A percentile compares a stretch with the other conserved stretches of the same genome.
These are phyloP conservation scores for Limnephilus auricula DNA, from an alignment of 2,888 invertebrate species.

Conservation along the genomic window DNA sequence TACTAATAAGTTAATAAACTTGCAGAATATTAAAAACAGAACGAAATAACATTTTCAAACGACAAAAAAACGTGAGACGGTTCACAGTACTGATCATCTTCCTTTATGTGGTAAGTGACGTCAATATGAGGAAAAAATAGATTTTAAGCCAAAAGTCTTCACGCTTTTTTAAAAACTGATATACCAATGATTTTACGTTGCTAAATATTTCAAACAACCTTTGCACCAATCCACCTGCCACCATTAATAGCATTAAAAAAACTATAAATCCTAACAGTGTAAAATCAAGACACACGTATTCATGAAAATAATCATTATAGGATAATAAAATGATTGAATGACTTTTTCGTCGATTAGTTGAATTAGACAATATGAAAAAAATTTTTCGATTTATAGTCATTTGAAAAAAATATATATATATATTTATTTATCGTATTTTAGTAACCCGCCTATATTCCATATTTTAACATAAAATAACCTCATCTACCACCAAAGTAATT, in stretches of 20 bases:
- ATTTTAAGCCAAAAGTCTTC: not conserved
- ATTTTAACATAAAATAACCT: not conserved
- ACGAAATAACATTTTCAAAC: not conserved
- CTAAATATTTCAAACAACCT: not conserved
- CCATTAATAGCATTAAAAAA: not conserved
- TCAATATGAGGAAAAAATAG: not conserved
- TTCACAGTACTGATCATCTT: not conserved
- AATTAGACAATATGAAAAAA: not conserved
- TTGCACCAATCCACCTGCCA: not conserved
- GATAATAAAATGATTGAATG: not conserved
- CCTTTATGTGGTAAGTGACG: not conserved
- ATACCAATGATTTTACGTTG: not conserved
- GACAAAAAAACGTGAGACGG: not conserved
- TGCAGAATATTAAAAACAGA: not conserved
- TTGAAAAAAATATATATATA: not conserved
- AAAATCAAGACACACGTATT: not conserved
- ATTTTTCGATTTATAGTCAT: no score
- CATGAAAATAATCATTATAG: not conserved
- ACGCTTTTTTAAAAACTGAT: no score
- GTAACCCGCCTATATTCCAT: not conserved
- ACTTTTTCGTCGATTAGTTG: not conserved
- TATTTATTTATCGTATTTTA: not conserved
- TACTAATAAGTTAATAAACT: not conserved
- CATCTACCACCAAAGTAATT: not conserved
- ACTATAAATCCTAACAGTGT: not conserved